Evolutionary conservation across 2,888 invertebrate species (phyloP), one percentile per base, ranked within the genome.

Genomic region (Drosophila atroscutellata): DNA sequence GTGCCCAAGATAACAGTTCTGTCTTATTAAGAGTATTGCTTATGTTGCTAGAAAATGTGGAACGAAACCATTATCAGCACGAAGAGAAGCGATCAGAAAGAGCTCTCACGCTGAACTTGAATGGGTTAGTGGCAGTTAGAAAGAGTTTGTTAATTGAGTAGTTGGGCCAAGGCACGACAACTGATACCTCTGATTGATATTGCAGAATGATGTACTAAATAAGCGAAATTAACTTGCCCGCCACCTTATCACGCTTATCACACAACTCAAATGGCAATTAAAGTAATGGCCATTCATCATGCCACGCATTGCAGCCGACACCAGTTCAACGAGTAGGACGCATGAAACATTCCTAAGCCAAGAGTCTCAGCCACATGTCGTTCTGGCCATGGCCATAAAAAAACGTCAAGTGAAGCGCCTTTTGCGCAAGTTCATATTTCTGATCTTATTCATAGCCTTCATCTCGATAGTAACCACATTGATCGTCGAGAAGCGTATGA

Each of bases 371-470:
- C 39, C 26, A 54, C 56, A 58, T 9, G 65, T 67, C 76, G 69
- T 77, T 50, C 13, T n/a, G 28, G 54, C n/a, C 36, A 88, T 86
- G 86, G 89, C 86, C 30, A 75, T 91, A 69, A 90, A 86, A 37
- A 91, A 86, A 60, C 91, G 91, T 52, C 80, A 84, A 55, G 81
- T 86, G 5, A 91, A 91, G 60, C 86, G 90, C 32, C 50, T 87
- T 20, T 72, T 89, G 42, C 83, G 82, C 30, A 89, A 85, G 56
- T 64, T 89, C 1, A 54, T 90, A 39, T 79, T 90, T 13, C 64
- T 85, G 1, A 56, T 89, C 9, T 28, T 86, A 0, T 50, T 64
- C 13, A 66, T 85, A 1, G 75, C 77, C 32, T 68, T 85, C 28
- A 55, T 91, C 1, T 80, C 89, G 0, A 42, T 91, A 37, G 20